Evolutionary conservation across 2,113 vertebrate genomes (phyloP).

Genomic region (Himantopus leucocephalus): DNA sequence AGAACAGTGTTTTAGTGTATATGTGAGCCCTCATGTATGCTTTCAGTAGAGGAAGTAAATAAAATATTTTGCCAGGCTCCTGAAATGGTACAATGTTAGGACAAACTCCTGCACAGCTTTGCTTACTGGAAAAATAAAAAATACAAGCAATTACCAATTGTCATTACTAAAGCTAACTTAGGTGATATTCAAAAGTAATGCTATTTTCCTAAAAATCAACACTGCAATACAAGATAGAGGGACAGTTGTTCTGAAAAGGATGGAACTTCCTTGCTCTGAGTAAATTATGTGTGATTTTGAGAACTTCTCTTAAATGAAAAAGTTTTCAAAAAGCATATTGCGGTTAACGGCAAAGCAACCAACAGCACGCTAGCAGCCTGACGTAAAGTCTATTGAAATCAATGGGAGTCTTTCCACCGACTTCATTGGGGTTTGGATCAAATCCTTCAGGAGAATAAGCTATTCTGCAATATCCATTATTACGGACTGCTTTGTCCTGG

Average conservation of each 20-base stretch:
- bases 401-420: constrained; percentile 49
- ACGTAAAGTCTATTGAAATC: constrained; percentile 53
- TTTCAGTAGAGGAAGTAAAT: constrained; percentile 43
- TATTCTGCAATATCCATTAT: constrained; percentile 61
- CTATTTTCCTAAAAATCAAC: neutral
- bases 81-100: neutral
- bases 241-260: neutral
- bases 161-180: neutral
- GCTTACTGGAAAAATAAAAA: neutral
- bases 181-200: neutral
- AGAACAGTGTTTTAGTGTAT: constrained; percentile 47
- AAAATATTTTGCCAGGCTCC: constrained; percentile 39
- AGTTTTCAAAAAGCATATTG: neutral
- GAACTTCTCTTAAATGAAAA: neutral
- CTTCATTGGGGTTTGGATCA: constrained; percentile 56
- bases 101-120: neutral
- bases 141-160: neutral
- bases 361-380: neutral
- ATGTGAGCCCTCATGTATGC: neutral
- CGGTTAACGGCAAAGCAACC: neutral
- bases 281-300: neutral
- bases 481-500: constrained; percentile 32
- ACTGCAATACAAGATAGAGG: neutral
- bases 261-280: neutral
- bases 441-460: constrained; percentile 55